phyloP scores from a whole-genome alignment of 1,140 invertebrate species.

The Conus betulinus region DNA sequence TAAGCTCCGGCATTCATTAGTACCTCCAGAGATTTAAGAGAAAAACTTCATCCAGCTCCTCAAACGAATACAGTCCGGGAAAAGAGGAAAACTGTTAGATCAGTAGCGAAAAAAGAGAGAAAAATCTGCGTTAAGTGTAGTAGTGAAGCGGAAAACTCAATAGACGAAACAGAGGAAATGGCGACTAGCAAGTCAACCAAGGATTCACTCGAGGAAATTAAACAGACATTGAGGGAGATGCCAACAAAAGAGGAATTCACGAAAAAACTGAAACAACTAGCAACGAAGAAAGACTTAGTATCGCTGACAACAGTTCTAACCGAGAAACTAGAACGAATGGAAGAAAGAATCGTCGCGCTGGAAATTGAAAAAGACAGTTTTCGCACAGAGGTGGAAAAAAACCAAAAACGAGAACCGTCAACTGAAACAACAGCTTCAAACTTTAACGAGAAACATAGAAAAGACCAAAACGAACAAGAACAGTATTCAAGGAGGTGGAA shows the following conservation, averaged over 20 bases:
- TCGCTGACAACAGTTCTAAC: not conserved
- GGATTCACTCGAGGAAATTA: no score
- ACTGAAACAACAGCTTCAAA: not conserved
- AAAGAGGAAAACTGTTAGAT: no score
- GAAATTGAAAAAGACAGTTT: not conserved
- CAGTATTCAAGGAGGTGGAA: constrained; percentile 2
- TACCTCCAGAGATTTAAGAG: no score
- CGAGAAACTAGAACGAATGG: not conserved
- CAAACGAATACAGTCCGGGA: no score
- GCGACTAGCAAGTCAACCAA: no score
- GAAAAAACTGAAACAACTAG: not conserved
- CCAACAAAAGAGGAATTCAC: not conserved
- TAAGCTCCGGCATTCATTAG: no score
- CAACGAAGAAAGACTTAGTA: not conserved
- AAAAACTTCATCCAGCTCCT: no score
- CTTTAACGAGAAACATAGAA: not conserved
- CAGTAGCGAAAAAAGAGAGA: no score
- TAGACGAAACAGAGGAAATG: no score
- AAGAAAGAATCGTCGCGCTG: not conserved
- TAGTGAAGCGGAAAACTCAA: no score
- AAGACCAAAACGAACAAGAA: not conserved
- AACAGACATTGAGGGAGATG: no score
- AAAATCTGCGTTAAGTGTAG: no score
- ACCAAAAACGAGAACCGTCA: not conserved
- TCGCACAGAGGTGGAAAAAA: not conserved